These are phyloP conservation scores for Neosilurus mollespiculum DNA, from an alignment of 2,797 vertebrate species.

Conservation along the genomic window DNA sequence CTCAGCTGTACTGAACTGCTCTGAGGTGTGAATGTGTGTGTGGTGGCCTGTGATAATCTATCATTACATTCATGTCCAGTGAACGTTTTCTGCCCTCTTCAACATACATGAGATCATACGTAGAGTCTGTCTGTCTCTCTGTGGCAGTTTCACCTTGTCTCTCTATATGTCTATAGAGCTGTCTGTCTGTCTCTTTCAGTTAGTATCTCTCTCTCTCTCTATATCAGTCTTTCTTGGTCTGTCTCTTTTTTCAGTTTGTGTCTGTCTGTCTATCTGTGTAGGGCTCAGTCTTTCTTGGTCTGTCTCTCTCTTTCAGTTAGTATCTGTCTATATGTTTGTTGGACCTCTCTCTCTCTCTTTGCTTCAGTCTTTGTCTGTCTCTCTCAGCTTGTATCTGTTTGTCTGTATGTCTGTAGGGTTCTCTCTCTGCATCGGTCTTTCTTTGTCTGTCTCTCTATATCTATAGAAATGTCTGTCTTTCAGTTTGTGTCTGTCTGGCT, in stretches of 20 bases:
- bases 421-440: background rate
- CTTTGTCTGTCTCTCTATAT: background rate
- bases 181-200: background rate
- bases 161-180: background rate
- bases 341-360: too few relatives aligned
- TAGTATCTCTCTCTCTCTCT: background rate
- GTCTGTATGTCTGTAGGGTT: background rate
- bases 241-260: background rate
- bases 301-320: constrained; percentile 28
- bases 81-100: background rate
- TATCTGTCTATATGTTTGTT: background rate
- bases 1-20: background rate
- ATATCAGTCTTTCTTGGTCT: background rate
- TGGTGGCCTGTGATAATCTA: background rate
- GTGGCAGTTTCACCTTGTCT: background rate
- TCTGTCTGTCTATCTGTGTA: background rate
- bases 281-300: background rate
- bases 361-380: too few relatives aligned
- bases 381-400: too few relatives aligned
- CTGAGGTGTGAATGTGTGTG: background rate
- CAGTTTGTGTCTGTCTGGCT: background rate
- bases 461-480: constrained; percentile 1
- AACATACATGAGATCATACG: background rate
- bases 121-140: background rate
- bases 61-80: background rate